Conservation (phyloP, 2,113 vertebrate genomes). For the Todiramphus saurophagus region DNA sequence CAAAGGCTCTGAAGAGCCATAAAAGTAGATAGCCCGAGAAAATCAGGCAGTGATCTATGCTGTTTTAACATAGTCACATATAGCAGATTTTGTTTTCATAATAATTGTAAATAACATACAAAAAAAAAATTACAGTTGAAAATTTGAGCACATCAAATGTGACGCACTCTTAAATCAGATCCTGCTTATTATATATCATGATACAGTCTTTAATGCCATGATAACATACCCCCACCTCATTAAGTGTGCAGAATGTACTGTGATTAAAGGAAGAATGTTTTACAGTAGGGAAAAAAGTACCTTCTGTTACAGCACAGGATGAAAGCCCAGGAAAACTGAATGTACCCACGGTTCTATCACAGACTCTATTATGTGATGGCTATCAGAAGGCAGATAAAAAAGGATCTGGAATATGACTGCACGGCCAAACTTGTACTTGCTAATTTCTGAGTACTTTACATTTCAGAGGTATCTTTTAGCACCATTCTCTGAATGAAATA, state of each 20-base stretch:
- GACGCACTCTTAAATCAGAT: not conserved
- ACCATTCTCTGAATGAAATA: not conserved
- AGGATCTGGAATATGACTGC: not conserved
- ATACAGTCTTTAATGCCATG: conserved; percentile 30
- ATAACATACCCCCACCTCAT: conserved; percentile 44
- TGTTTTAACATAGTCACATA: not conserved
- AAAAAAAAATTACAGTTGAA: conserved; percentile 35
- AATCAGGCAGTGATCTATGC: not conserved
- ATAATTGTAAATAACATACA: conserved; percentile 17
- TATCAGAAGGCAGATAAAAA: conserved; percentile 40
- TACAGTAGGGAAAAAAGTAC: conserved; percentile 51
- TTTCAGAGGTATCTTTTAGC: not conserved
- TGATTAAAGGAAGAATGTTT: conserved; percentile 53
- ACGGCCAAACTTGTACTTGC: not conserved
- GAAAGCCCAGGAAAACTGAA: conserved; percentile 23
- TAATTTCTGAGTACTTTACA: conserved; percentile 17
- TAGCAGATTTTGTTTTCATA: conserved; percentile 2
- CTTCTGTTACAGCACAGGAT: conserved; percentile 43
- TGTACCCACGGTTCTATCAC: not conserved
- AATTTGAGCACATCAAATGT: conserved; percentile 48
- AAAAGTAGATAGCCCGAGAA: not conserved
- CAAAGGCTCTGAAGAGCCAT: not conserved
- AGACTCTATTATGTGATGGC: not conserved
- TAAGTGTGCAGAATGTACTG: conserved; percentile 29
- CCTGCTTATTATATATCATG: conserved; percentile 22